A percentile compares a stretch with the other conserved stretches of the same genome.
These are phyloP conservation scores for Xylota sylvarum DNA, from an alignment of 2,888 invertebrate genomes.

Conservation along the genomic window DNA sequence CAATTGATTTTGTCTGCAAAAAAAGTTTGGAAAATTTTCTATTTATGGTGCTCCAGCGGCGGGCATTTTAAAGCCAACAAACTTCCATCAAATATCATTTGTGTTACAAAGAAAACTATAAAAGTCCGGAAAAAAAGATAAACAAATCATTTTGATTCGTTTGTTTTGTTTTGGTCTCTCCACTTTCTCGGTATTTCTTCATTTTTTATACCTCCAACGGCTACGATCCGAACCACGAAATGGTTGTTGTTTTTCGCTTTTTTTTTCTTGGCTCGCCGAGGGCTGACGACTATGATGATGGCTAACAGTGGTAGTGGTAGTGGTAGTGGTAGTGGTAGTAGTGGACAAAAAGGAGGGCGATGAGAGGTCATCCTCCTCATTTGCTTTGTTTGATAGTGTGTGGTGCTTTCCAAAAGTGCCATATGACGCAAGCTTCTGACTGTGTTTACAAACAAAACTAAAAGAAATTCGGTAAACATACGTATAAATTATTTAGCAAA, in stretches of 20 bases:
- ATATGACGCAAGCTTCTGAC: constrained; percentile 40
- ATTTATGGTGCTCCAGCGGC: constrained; percentile 7
- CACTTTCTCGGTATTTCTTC: constrained; percentile 1
- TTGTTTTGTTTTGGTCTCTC: constrained; percentile 50
- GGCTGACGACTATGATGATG: not conserved
- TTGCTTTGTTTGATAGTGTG: constrained; percentile 16
- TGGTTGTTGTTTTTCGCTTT: not conserved
- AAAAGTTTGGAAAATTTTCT: constrained; percentile 11
- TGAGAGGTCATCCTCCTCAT: constrained; percentile 13
- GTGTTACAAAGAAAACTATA: constrained; percentile 17
- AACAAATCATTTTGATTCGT: constrained; percentile 53
- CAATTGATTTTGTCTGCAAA: constrained; percentile 32
- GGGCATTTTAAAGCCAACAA: constrained; percentile 12
- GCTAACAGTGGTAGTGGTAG: too few species aligned
- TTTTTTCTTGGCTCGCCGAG: constrained; percentile 5
- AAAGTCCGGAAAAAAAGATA: constrained; percentile 21
- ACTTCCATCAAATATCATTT: constrained; percentile 17
- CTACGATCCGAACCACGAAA: not conserved
- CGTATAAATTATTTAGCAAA: constrained; percentile 40
- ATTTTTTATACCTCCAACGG: not conserved
- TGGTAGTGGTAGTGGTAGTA: too few species aligned
- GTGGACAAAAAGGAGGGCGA: not conserved
- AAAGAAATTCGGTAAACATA: constrained; percentile 44
- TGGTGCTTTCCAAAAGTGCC: constrained; percentile 29
- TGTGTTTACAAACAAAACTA: constrained; percentile 24